Conservation (phyloP, 64 coral and sea anemone species). For the Trachythela sp. region DNA sequence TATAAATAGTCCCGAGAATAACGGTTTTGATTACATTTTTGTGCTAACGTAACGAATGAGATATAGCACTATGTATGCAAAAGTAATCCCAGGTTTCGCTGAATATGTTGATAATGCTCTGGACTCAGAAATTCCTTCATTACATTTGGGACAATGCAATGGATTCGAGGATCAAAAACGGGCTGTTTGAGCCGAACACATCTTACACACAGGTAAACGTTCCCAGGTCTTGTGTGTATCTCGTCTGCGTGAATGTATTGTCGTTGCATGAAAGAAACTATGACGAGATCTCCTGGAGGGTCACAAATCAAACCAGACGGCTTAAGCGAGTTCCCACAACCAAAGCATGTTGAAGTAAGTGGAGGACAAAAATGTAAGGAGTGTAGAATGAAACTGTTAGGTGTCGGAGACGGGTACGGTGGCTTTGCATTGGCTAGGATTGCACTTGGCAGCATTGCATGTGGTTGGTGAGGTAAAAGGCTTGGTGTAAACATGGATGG, state of each 20-base stretch:
- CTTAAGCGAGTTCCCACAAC: neutral
- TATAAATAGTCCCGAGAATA: too few species aligned
- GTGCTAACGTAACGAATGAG: too few species aligned
- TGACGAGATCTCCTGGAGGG: neutral
- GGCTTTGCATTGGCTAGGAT: neutral
- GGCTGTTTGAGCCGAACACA: neutral
- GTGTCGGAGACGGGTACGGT: neutral
- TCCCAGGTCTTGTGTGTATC: neutral
- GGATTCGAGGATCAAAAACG: neutral
- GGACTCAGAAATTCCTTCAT: neutral
- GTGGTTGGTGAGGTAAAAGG: neutral
- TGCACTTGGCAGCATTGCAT: neutral
- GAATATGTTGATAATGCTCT: neutral
- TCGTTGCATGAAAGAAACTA: conserved; percentile 2
- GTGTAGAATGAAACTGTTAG: neutral
- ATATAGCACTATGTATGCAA: too few species aligned
- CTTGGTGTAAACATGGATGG: neutral
- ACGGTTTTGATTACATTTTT: too few species aligned
- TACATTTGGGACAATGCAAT: neutral
- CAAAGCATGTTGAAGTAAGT: neutral
- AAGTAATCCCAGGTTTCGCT: neutral
- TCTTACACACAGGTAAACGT: neutral
- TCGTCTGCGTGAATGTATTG: neutral
- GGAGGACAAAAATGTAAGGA: neutral
- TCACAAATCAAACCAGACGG: neutral